phyloP scores from a whole-genome alignment of 2,888 invertebrate species.

The Nowickia ferox region DNA sequence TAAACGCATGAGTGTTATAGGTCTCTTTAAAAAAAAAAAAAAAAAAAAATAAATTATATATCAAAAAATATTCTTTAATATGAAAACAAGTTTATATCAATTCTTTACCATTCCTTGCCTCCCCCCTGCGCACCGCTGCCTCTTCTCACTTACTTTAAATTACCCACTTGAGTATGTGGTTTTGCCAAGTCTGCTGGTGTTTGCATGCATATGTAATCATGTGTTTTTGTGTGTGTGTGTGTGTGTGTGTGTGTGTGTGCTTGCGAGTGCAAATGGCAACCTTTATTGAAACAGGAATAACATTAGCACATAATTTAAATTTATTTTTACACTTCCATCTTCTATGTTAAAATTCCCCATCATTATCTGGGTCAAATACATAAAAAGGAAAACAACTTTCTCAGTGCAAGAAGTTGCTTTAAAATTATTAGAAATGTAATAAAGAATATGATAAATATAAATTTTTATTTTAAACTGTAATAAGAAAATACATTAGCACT shows the following conservation, averaged over 20 bases:
- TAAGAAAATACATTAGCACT: not conserved
- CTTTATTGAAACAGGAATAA: constrained; percentile 67
- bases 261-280: constrained; percentile 57
- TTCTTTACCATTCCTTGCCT: too few species aligned
- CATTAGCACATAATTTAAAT: constrained; percentile 71
- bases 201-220: too few species aligned
- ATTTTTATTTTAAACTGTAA: not conserved
- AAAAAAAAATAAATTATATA: too few species aligned
- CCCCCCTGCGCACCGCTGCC: too few species aligned
- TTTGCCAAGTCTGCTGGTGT: too few species aligned
- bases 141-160: too few species aligned
- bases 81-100: too few species aligned
- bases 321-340: constrained; percentile 64
- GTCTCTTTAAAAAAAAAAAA: too few species aligned
- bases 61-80: too few species aligned
- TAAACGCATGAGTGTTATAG: too few species aligned
- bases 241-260: not conserved
- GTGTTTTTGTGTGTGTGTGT: not conserved
- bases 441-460: constrained; percentile 24
- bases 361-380: constrained; percentile 62
- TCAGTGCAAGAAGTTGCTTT: not conserved
- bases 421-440: constrained; percentile 8
- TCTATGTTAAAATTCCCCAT: constrained; percentile 22
- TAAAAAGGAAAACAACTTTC: constrained; percentile 25
- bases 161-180: too few species aligned